phyloP scores from a whole-genome alignment of 2,888 invertebrate species.

The Stomorhina lunata region DNA sequence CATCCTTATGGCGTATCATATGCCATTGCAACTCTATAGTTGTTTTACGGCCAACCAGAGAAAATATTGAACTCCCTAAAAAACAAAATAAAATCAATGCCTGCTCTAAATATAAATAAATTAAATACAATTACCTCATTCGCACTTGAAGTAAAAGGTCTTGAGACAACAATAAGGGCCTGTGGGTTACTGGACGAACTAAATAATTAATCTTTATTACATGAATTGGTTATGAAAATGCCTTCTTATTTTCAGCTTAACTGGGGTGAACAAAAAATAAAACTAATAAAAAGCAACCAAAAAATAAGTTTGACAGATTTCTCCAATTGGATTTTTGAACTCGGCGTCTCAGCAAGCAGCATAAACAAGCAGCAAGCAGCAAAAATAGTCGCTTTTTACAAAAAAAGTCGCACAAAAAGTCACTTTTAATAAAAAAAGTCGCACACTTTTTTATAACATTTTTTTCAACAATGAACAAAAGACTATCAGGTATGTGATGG shows the following conservation, averaged over 20 bases:
- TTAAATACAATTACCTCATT: slow-evolving; percentile 27
- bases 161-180: slow-evolving; percentile 20
- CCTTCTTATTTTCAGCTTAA: slow-evolving; percentile 27
- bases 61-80: slow-evolving; percentile 40
- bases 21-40: slow-evolving; percentile 27
- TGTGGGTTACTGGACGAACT: slow-evolving; percentile 20
- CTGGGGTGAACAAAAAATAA: slow-evolving; percentile 28
- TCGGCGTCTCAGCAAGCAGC: slow-evolving; percentile 19
- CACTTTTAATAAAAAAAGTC: too few species aligned
- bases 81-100: slow-evolving; percentile 36
- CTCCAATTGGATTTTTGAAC: slow-evolving; percentile 29
- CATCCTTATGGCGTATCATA: too few species aligned
- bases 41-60: slow-evolving; percentile 55
- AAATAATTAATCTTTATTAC: slow-evolving; percentile 36
- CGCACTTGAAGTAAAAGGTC: slow-evolving; percentile 28
- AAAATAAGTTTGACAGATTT: slow-evolving; percentile 32
- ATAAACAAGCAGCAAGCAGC: too few species aligned
- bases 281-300: slow-evolving; percentile 12
- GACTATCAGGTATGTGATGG: too few species aligned
- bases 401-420: too few species aligned
- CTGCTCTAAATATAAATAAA: slow-evolving; percentile 12
- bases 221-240: slow-evolving; percentile 36
- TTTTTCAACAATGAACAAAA: too few species aligned
- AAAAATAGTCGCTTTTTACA: too few species aligned
- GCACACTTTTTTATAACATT: too few species aligned